Conservation (phyloP, 2,113 vertebrate genomes). For the Nothocercus nigrocapillus region DNA sequence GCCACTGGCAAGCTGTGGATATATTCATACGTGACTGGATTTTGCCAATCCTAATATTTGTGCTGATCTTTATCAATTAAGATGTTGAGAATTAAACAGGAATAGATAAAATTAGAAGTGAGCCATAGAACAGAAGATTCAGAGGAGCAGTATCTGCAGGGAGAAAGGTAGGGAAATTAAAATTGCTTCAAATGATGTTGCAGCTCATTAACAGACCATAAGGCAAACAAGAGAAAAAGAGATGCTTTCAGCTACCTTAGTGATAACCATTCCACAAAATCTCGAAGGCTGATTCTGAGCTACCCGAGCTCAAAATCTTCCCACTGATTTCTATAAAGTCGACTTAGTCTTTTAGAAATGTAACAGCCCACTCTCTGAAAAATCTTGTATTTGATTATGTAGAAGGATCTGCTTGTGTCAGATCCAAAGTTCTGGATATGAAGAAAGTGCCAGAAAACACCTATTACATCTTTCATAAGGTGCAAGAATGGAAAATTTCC, state of each 20-base stretch:
- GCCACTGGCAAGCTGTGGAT: conserved; percentile 37
- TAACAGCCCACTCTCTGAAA: background rate
- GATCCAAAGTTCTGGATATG: background rate
- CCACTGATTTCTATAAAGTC: background rate
- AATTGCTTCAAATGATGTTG: background rate
- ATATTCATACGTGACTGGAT: conserved; percentile 38
- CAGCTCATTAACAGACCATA: background rate
- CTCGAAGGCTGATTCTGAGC: background rate
- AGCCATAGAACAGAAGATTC: background rate
- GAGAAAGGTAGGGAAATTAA: background rate
- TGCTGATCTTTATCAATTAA: conserved; percentile 32
- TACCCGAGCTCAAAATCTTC: background rate
- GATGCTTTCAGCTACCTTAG: background rate
- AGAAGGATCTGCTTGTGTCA: background rate
- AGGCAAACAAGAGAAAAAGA: background rate
- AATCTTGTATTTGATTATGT: rapidly evolving
- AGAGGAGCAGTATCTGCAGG: background rate
- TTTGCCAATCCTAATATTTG: background rate
- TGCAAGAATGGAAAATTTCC: background rate
- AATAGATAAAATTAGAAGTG: conserved; percentile 4
- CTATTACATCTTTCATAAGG: background rate
- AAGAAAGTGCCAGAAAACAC: background rate
- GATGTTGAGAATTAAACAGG: conserved; percentile 26
- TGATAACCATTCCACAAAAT: background rate
- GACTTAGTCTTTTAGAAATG: background rate